Base-by-base conservation (phyloP, 2,797 vertebrate genomes). In the Arctocebus calabarensis region DNA sequence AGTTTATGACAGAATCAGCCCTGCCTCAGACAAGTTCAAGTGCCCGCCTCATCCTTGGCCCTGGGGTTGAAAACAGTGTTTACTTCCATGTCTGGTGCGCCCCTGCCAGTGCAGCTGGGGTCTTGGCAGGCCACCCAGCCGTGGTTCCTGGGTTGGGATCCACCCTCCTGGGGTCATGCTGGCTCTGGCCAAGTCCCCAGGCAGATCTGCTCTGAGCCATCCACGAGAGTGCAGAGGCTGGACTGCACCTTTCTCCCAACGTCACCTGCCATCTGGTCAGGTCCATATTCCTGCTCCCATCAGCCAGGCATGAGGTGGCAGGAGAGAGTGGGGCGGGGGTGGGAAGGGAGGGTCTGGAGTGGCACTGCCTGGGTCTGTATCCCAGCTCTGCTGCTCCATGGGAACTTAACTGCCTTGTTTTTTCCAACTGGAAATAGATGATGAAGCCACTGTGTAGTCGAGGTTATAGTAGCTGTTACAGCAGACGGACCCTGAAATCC, bases 221-320 rank as follows among this genome's bases (percentile, higher is more conserved):
- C 45, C 74, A 29, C 4, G 1, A 40, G 88, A 62, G 64, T 19
- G 62, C 32, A 16, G n/a, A 9, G 0, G 32, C 82, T 34, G 34
- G 20, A 12, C 4, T 19, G n/a, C 19, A 0, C 9, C 61, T 90
- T 34, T n/a, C 17, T 43, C 55, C 22, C 0, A 3, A 43, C 3
- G 22, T 17, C 52, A 5, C 2, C 37, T 37, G 71, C 79, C 48
- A 8, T 32, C 61, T 52, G 4, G 45, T 62, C 45, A 22, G 40
- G 66, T 55, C n/a, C 9, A 1, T 19, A 20, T 14, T 37, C n/a
- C 81, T 23, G 23, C 5, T 17, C 19, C 59, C 16, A 0, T 57
- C 43, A n/a, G 40, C 8, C 27, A 0, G 29, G 13, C 29, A 4
- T 37, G 32, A 27, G 14, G 19, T 22, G 45, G 43, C 40, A 14